Conservation (phyloP, 2,113 vertebrate genomes). For the Eulemur macaco region DNA sequence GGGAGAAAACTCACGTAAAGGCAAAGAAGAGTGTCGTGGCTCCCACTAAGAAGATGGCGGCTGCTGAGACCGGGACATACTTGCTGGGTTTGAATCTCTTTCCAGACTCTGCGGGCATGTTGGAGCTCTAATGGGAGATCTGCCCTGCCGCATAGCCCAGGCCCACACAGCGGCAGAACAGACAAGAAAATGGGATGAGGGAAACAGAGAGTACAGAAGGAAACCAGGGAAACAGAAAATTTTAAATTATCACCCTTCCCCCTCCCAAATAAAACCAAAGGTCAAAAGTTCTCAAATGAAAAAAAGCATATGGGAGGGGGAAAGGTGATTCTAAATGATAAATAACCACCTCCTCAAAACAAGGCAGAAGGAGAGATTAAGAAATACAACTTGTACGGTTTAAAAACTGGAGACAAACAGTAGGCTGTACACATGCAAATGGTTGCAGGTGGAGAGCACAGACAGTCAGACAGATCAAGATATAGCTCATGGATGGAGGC, state of each 20-base stretch:
- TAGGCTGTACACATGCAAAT: conserved; percentile 29
- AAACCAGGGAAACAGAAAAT: conserved; percentile 51
- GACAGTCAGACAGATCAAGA: background rate
- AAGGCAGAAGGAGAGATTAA: conserved; percentile 30
- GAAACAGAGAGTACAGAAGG: conserved; percentile 23
- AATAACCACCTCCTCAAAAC: conserved; percentile 53
- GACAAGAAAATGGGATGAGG: conserved; percentile 78
- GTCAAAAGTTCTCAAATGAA: conserved; percentile 66
- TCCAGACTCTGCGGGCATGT: conserved; percentile 89
- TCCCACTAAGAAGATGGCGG: conserved; percentile 95
- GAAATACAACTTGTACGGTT: conserved; percentile 38
- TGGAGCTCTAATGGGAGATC: conserved; percentile 86
- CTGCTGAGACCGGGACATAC: conserved; percentile 96
- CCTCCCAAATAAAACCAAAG: conserved; percentile 72
- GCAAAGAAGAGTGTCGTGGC: conserved; percentile 97
- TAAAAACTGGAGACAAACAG: background rate
- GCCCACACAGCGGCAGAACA: conserved; percentile 81
- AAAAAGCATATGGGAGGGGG: conserved; percentile 69
- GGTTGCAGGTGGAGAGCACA: background rate
- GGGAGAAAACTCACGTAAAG: conserved; percentile 94
- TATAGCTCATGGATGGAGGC: conserved; percentile 45
- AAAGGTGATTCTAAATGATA: conserved; percentile 62
- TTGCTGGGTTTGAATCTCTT: conserved; percentile 97
- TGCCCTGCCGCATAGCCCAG: conserved; percentile 90
- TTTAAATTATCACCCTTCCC: conserved; percentile 70